Evolutionary conservation across 2,113 vertebrate genomes (phyloP).

Genomic region (Protobothrops flavoviridis): DNA sequence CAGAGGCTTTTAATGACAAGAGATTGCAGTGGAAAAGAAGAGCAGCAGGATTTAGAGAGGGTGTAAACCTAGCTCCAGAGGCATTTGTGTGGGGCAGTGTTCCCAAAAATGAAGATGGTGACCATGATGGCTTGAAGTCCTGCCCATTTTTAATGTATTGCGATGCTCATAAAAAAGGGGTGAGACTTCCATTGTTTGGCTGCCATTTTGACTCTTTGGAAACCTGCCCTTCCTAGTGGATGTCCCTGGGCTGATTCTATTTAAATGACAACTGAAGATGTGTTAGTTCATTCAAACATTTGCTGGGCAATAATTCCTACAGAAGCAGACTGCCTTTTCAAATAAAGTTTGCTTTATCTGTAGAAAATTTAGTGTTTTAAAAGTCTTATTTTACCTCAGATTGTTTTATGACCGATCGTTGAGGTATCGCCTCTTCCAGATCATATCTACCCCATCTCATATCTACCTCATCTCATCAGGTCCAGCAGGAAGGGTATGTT

Average conservation of each 20-base stretch:
- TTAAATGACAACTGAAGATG: too few relatives aligned
- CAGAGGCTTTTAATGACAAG: neutral
- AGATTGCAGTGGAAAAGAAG: neutral
- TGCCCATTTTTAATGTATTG: neutral
- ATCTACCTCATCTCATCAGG: neutral
- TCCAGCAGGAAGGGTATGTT: neutral
- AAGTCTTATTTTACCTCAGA: too few relatives aligned
- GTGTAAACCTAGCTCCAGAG: neutral
- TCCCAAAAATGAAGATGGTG: neutral
- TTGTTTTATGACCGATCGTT: too few relatives aligned
- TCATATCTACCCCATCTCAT: neutral
- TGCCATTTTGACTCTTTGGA: neutral
- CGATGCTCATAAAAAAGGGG: neutral
- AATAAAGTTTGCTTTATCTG: too few relatives aligned
- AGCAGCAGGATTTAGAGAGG: neutral
- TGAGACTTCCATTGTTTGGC: neutral
- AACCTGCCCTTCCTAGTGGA: too few relatives aligned
- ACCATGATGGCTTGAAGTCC: neutral
- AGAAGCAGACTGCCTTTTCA: too few relatives aligned
- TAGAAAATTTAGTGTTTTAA: too few relatives aligned
- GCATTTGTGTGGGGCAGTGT: neutral
- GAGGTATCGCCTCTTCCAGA: too few relatives aligned
- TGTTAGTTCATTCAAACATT: too few relatives aligned
- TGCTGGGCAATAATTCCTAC: too few relatives aligned
- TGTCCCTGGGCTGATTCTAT: too few relatives aligned